Evolutionary conservation across 2,797 vertebrate genomes (phyloP).

Genomic region (Vireo griseus): DNA sequence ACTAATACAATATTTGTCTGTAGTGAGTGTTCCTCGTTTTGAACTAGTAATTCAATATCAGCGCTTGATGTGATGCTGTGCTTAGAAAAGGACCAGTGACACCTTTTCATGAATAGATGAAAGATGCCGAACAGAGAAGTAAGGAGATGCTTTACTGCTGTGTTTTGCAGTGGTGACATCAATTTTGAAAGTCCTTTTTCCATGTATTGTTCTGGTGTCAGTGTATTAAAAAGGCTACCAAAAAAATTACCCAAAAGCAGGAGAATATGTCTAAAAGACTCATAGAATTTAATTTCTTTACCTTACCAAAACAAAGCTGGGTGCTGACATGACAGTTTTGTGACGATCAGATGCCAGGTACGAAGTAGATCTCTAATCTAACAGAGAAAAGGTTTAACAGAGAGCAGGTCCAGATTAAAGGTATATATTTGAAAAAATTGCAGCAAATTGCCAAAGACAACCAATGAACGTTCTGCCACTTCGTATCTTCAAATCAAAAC

Average conservation of each 20-base stretch:
- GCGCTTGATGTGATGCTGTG: neutral
- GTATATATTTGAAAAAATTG: neutral
- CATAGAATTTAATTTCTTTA: neutral
- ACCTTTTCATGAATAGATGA: neutral
- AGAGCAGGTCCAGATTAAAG: neutral
- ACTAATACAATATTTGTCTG: neutral
- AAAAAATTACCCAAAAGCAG: neutral
- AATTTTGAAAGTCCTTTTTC: neutral
- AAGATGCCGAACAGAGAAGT: neutral
- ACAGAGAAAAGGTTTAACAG: neutral
- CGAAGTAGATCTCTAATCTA: neutral
- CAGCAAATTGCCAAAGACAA: neutral
- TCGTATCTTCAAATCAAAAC: neutral
- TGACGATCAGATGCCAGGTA: neutral
- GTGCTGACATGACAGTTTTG: neutral
- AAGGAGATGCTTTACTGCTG: neutral
- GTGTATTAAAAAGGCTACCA: neutral
- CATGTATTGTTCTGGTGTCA: neutral
- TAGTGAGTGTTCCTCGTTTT: neutral
- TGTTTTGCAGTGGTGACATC: neutral
- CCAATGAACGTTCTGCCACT: neutral
- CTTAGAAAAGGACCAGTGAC: neutral
- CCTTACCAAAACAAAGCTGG: neutral
- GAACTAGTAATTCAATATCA: neutral
- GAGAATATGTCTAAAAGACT: neutral